phyloP scores from a whole-genome alignment of 2,888 invertebrate species.

The Acrobasis suavella region DNA sequence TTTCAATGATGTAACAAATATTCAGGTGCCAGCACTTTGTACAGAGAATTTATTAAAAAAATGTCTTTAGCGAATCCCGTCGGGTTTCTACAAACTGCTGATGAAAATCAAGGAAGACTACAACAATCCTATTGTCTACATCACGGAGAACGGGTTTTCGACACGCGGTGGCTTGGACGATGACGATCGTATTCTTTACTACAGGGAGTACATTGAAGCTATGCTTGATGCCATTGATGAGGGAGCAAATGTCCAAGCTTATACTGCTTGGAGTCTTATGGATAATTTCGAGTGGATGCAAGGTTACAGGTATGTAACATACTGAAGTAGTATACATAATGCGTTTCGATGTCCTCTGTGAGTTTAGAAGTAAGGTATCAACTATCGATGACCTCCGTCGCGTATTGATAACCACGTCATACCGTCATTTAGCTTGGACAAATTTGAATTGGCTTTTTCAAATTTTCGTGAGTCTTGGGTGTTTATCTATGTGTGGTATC shows the following conservation, averaged over 20 bases:
- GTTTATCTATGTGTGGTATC: too few relatives aligned
- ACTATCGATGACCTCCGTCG: too few relatives aligned
- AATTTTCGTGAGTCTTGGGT: too few relatives aligned
- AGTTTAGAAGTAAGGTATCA: too few relatives aligned
- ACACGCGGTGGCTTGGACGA: slow-evolving; percentile 51
- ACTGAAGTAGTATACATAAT: too few relatives aligned
- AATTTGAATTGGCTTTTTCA: too few relatives aligned
- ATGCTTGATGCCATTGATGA: slow-evolving; percentile 61
- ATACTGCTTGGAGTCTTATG: slow-evolving; percentile 81
- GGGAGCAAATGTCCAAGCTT: slow-evolving; percentile 64
- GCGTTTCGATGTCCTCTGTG: too few relatives aligned
- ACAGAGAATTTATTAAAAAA: slow-evolving; percentile 49
- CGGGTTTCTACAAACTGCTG: slow-evolving; percentile 37
- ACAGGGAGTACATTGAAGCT: slow-evolving; percentile 53
- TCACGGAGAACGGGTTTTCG: slow-evolving; percentile 77
- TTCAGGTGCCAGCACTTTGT: too few relatives aligned
- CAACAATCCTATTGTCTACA: slow-evolving; percentile 69
- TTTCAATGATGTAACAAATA: too few relatives aligned
- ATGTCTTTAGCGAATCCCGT: neutral
- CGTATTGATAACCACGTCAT: too few relatives aligned
- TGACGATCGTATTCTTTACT: slow-evolving; percentile 50
- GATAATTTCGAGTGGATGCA: slow-evolving; percentile 83
- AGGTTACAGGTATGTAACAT: slow-evolving; percentile 70
- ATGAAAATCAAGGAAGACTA: slow-evolving; percentile 64
- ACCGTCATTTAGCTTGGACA: too few relatives aligned